Base-by-base conservation (phyloP, 2,113 vertebrate genomes). In the Leptosomus discolor region DNA sequence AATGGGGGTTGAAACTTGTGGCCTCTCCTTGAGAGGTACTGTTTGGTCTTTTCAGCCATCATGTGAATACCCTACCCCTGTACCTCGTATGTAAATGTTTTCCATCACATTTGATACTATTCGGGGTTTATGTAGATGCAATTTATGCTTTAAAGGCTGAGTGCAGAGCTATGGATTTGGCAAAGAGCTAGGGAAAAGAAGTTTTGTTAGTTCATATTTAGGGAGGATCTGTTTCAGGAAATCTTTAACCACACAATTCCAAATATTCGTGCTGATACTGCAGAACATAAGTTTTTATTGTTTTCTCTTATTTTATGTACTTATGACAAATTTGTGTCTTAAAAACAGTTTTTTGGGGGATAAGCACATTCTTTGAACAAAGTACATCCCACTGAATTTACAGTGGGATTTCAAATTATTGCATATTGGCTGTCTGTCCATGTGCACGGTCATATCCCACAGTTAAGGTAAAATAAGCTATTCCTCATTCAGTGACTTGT, bases 161-260 rank as follows among this genome's bases (percentile, higher is more conserved):
- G 37, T 61, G 41, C 50, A 80, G 63, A 92, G 37, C 48, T 22
- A 9, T 57, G 32, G 67, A 54, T 94, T 94, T 96, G 85, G 54
- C 41, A 41, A 71, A 90, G 58, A 65, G 12, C 11, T 79, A 43
- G 37, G 50, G 45, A 73, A 64, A 71, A 65, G 12, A 45, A 45
- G 16, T 75, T 90, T 64, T 68, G 29, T 87, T 74, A 63, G 39
- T 15, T 30, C 6, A 8, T 61, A 12, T 80, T 84, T 73, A n/a
- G 41, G 71, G 63, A 86, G 36, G 63, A 73, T 77, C 58, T 77
- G 24, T 86, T 92, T 82, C 69, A 85, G 70, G 61, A 93, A 85
- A 30, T 71, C 61, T 81, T 83, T 78, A 93, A 79, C 51, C 43
- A 32, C 43, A 20, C 43, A 71, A 15, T 92, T 95, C 45, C 48